Base-by-base conservation (phyloP, 1,140 invertebrate genomes). In the Zaprionus nigranus region DNA sequence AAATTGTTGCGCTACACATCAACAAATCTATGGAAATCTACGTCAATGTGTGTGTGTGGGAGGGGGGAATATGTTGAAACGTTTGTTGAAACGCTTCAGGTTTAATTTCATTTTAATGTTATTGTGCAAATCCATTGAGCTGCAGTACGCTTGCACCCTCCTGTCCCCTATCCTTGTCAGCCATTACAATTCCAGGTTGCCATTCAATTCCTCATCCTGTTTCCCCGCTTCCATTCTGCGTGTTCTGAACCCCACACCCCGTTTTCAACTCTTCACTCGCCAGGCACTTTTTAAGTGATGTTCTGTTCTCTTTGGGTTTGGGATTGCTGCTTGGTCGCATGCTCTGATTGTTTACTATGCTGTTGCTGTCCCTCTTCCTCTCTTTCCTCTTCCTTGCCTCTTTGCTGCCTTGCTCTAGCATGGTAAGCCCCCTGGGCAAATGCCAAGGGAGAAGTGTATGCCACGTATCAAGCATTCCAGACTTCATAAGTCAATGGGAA, bases 81-180 rank as follows among this genome's bases (percentile, higher is more conserved):
- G 34, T 34, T 38, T 22, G 57, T 17, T 58, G 30, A n/a, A 51
- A 57, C 69, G 66, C 75, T 77, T 75, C 46, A 54, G 60, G 81
- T 61, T 72, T 79, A 68, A 79, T 83, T 80, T 59, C 22, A 73
- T 70, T 79, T 67, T 63, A 81, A 82, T 78, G 69, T 49, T 65
- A 57, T 75, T 64, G 60, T 75, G n/a, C 6, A 66, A 60, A 68
- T 64, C 28, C 56, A 68, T 69, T 53, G 70, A 59, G 49, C 64
- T 67, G 68, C 61, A 34, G 40, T 61, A 13, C 28, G 40, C 40
- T 3, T 24, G 28, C 20, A 46, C 7, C 46, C 46, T 13, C 3
- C 30, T 34, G 30, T 34, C 7, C 30, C 11, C 43, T 13, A 2
- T 28, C 6, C 17, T 17, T 15, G 0, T 28, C 40, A 5, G 15